A percentile compares a stretch with the other conserved stretches of the same genome.
phyloP scores from a whole-genome alignment of 1,140 invertebrate genomes.

The Artemia franciscana region DNA sequence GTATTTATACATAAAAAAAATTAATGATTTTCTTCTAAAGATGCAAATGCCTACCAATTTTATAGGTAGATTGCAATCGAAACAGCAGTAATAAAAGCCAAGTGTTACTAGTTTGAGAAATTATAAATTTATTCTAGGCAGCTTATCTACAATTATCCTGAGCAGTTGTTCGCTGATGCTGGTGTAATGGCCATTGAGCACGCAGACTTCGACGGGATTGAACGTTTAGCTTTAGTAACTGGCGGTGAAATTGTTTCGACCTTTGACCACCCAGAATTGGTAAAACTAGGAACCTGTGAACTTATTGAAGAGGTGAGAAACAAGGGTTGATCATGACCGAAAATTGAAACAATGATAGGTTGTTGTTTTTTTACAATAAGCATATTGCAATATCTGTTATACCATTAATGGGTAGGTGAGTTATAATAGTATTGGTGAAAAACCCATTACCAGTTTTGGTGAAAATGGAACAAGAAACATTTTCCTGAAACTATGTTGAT shows the following conservation, averaged over 20 bases:
- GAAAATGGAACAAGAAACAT: too few species aligned
- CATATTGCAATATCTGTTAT: not conserved
- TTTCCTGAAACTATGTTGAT: too few species aligned
- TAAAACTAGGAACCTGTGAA: constrained; percentile 82
- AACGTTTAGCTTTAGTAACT: constrained; percentile 83
- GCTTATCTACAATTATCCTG: constrained; percentile 98
- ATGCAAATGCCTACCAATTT: too few species aligned
- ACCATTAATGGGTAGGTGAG: not conserved
- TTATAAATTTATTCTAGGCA: constrained; percentile 49
- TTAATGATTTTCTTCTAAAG: too few species aligned
- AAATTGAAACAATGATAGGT: too few species aligned
- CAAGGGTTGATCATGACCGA: too few species aligned
- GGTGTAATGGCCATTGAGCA: constrained; percentile 99
- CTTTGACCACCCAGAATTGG: constrained; percentile 75
- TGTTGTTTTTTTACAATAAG: not conserved
- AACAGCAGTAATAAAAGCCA: too few species aligned
- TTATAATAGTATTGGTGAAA: too few species aligned
- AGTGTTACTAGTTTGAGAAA: too few species aligned
- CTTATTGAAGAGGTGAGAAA: constrained; percentile 72
- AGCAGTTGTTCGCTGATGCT: constrained; percentile 95
- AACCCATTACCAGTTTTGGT: too few species aligned
- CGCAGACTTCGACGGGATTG: constrained; percentile 98
- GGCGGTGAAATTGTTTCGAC: constrained; percentile 97
- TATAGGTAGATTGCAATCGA: too few species aligned
- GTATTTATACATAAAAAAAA: too few species aligned